These are phyloP conservation scores for Ruditapes philippinarum DNA, from an alignment of 1,140 invertebrate species.

Conservation along the genomic window DNA sequence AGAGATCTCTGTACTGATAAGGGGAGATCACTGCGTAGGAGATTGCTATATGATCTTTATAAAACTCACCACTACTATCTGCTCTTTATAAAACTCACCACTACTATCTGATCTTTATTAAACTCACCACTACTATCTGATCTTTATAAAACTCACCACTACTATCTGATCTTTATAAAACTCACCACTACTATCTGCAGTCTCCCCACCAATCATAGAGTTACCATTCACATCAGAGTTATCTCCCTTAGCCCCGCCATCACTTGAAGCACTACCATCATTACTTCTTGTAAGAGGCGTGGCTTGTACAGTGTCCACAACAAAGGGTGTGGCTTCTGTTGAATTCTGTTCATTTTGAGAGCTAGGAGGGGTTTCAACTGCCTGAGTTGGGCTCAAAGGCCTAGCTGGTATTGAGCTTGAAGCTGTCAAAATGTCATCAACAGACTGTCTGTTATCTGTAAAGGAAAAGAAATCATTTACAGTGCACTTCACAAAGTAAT, in stretches of 20 bases:
- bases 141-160: too few relatives aligned
- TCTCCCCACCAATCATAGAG: slow-evolving; percentile 3
- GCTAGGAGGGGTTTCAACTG: neutral
- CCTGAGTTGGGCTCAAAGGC: slow-evolving; percentile 37
- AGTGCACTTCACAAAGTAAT: too few relatives aligned
- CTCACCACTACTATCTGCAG: slow-evolving; percentile 45
- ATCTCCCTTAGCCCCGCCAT: slow-evolving; percentile 14
- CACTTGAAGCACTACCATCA: slow-evolving; percentile 32
- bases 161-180: neutral
- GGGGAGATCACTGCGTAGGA: too few relatives aligned
- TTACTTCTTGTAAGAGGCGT: neutral
- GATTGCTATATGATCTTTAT: too few relatives aligned
- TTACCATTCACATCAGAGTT: slow-evolving; percentile 37
- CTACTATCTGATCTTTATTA: too few relatives aligned
- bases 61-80: too few relatives aligned
- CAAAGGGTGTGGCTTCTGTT: neutral
- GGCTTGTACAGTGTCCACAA: neutral
- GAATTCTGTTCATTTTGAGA: neutral
- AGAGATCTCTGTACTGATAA: too few relatives aligned
- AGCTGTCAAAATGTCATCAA: slow-evolving; percentile 61
- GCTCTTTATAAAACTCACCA: too few relatives aligned
- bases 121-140: too few relatives aligned
- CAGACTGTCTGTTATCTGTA: too few relatives aligned
- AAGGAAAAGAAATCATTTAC: too few relatives aligned
- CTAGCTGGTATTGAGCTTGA: slow-evolving; percentile 31